These are phyloP conservation scores for Hartigia nigra DNA, from an alignment of 2,888 invertebrate genomes.

Conservation along the genomic window DNA sequence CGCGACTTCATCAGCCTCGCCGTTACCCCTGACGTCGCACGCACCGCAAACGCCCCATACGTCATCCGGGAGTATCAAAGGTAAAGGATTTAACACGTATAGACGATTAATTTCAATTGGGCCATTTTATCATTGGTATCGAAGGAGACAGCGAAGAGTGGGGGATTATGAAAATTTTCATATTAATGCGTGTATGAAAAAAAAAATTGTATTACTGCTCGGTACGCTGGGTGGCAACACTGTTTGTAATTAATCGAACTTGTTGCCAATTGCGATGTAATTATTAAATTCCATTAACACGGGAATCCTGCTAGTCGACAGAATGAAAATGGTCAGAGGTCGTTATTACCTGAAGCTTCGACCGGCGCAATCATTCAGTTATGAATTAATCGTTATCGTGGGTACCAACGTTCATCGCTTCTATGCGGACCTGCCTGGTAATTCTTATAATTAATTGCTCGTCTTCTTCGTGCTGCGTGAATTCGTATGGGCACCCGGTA, in stretches of 20 bases:
- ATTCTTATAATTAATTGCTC: not conserved
- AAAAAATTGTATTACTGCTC: not conserved
- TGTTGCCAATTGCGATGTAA: conserved; percentile 26
- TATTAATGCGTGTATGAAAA: too few relatives aligned
- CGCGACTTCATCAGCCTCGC: conserved; percentile 64
- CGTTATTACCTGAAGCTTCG: not conserved
- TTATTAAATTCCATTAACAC: conserved; percentile 40
- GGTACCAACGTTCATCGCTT: not conserved
- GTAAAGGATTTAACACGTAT: conserved; percentile 65
- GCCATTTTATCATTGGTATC: not conserved
- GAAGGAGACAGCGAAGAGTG: too few relatives aligned
- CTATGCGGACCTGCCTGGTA: not conserved
- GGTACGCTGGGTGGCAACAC: not conserved
- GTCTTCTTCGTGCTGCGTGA: not conserved
- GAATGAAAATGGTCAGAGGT: conserved; percentile 16
- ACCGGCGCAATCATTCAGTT: not conserved
- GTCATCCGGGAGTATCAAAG: conserved; percentile 86
- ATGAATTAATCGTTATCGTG: not conserved
- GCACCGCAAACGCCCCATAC: conserved; percentile 81
- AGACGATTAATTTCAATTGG: not conserved
- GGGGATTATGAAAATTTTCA: not conserved
- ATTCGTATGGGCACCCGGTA: not conserved
- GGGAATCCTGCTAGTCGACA: conserved; percentile 37
- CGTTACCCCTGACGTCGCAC: conserved; percentile 64
- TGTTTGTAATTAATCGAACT: not conserved